phyloP scores from a whole-genome alignment of 2,888 invertebrate species.

The Eupelmus urozonus region DNA sequence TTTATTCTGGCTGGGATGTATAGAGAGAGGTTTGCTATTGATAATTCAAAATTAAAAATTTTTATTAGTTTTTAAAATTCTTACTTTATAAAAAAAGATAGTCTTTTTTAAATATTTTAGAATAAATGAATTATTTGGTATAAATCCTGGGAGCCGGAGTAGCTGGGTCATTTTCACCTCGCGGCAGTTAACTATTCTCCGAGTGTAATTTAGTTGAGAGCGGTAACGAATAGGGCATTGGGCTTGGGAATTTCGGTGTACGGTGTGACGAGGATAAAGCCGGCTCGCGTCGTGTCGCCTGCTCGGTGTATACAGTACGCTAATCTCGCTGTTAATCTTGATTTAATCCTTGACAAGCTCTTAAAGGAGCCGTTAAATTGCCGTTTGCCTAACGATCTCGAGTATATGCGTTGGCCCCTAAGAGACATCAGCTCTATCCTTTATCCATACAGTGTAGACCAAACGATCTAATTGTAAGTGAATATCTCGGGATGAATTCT shows the following conservation, averaged over 20 bases:
- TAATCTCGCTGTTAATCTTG: conserved; percentile 76
- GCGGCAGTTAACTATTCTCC: background rate
- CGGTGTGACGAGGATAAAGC: conserved; percentile 30
- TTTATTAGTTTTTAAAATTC: too few relatives aligned
- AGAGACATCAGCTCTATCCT: too few relatives aligned
- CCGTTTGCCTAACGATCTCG: conserved; percentile 44
- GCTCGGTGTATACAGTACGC: conserved; percentile 61
- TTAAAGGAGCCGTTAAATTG: conserved; percentile 74
- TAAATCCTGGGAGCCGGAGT: background rate
- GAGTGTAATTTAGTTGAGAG: conserved; percentile 52
- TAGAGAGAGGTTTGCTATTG: too few relatives aligned
- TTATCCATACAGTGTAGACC: too few relatives aligned
- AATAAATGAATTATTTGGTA: too few relatives aligned
- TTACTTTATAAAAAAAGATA: too few relatives aligned
- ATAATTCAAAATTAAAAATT: too few relatives aligned
- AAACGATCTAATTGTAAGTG: too few relatives aligned
- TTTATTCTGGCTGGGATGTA: too few relatives aligned
- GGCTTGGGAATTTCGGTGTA: conserved; percentile 20
- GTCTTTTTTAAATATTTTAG: too few relatives aligned
- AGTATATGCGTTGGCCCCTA: too few relatives aligned
- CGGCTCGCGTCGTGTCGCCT: conserved; percentile 47
- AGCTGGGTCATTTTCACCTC: background rate
- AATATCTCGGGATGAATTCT: too few relatives aligned
- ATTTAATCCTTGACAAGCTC: conserved; percentile 77
- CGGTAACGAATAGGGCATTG: conserved; percentile 12